Base-by-base conservation (phyloP, 2,797 vertebrate genomes). In the Carduelis carduelis region DNA sequence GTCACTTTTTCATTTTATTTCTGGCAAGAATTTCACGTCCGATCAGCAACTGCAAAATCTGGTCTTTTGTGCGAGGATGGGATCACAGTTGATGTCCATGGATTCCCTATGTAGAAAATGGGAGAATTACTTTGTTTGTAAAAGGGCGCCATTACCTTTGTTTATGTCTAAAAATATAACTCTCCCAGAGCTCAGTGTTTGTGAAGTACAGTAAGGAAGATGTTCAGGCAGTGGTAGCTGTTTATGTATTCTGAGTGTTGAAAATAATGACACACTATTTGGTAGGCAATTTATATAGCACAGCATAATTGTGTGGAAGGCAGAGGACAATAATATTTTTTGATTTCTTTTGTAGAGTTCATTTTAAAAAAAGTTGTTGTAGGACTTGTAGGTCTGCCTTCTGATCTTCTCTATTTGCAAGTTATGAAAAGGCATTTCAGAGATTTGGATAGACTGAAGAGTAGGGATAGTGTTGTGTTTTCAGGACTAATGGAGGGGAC, bases 351-450 rank as follows among this genome's bases (percentile, higher is more conserved):
- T 30, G 1, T 22, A 18, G 46, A 68, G 43, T 79, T 89, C 4
- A 12, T 32, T 74, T 19, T 0, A 2, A 2, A 46, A 57, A 35
- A 83, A 41, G 39, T 39, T 0, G 8, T 28, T 34, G 3, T 63
- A 68, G 16, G 32, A 52, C n/a, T 78, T 78, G 2, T 17, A 47
- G 17, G 27, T n/a, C 34, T 69, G 44, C 55, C 32, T 76, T 65
- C 5, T 27, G 11, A 7, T 52, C 12, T 14, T 39, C 26, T 76
- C 30, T 66, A 2, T 69, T 80, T 52, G 15, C 28, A 20, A 21
- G 34, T 68, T 88, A 56, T 78, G 44, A 53, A 86, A 75, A 78
- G n/a, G 44, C 46, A 49, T 94, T 80, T 86, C 37, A 53, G 85
- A 60, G 68, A 24, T 32, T 55, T 80, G 68, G 23, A 12, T 78